Evolutionary conservation across 2,888 invertebrate genomes (phyloP).

Genomic region (Phymatocera aterrima): DNA sequence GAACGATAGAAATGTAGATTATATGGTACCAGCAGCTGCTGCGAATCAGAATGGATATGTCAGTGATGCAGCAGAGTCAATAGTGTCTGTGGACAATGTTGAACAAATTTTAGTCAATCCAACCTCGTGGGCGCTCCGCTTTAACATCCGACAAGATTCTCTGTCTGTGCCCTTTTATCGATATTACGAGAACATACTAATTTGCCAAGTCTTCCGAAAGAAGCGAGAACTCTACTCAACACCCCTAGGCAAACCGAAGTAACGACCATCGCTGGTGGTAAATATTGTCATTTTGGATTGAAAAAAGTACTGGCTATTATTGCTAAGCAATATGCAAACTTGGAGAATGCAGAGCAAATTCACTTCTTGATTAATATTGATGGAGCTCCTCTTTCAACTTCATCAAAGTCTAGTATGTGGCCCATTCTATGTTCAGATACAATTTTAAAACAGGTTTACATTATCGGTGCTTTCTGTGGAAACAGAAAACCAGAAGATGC

Average conservation of each 20-base stretch:
- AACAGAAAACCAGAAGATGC: constrained; percentile 1
- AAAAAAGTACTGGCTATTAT: neutral
- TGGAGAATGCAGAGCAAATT: neutral
- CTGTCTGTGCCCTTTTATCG: neutral
- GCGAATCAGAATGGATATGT: neutral
- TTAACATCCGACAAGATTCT: neutral
- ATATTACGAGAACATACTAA: constrained; percentile 7
- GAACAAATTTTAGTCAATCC: constrained; percentile 1
- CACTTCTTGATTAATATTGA: constrained; percentile 35
- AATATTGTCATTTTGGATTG: constrained; percentile 41
- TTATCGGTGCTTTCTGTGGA: constrained; percentile 17
- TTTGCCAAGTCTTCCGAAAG: constrained; percentile 34
- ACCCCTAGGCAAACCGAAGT: constrained; percentile 42
- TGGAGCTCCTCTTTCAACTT: constrained; percentile 21
- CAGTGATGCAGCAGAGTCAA: neutral
- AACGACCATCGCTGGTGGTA: constrained; percentile 38
- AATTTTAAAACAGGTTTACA: neutral
- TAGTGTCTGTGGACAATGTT: constrained; percentile 7
- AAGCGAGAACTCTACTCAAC: constrained; percentile 45
- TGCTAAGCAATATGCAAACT: neutral
- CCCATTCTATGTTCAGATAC: constrained; percentile 27
- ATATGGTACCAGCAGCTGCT: constrained; percentile 6
- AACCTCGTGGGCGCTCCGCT: constrained; percentile 11
- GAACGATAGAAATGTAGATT: neutral
- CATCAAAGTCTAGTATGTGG: constrained; percentile 15